Evolutionary conservation across 1,140 invertebrate genomes (phyloP).

Genomic region (Drosophila paulistorum): DNA sequence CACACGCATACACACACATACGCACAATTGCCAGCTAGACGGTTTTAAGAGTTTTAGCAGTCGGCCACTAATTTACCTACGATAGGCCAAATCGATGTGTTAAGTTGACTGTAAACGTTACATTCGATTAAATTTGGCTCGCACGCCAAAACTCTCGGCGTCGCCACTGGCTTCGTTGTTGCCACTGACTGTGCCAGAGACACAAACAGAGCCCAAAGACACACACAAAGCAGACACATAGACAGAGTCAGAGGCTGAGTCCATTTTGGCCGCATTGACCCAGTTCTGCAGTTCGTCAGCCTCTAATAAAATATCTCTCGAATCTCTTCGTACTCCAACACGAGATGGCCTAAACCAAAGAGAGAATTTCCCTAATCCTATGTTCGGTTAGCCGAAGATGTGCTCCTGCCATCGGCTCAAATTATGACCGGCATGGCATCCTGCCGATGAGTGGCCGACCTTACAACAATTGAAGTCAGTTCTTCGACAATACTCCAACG

Average conservation of each 20-base stretch:
- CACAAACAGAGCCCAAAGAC: background rate
- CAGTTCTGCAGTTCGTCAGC: conserved; percentile 34
- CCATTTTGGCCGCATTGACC: conserved; percentile 31
- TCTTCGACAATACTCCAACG: conserved; percentile 39
- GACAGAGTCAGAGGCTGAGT: background rate
- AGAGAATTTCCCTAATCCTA: conserved; percentile 29
- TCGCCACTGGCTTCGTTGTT: conserved; percentile 10
- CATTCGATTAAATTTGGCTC: conserved; percentile 66
- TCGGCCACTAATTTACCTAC: conserved; percentile 53
- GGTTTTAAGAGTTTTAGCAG: conserved; percentile 25
- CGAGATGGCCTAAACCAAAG: conserved; percentile 10
- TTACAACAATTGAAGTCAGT: conserved; percentile 33
- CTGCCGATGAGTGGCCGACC: background rate
- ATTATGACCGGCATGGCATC: background rate
- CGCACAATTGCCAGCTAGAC: conserved; percentile 18
- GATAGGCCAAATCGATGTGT: conserved; percentile 57
- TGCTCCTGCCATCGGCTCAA: background rate
- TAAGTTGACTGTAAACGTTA: conserved; percentile 70
- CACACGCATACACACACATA: background rate
- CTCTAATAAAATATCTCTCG: background rate
- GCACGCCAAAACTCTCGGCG: conserved; percentile 38
- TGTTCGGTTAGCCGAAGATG: background rate
- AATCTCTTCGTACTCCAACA: conserved; percentile 15
- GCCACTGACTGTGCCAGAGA: conserved; percentile 19
- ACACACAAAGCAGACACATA: background rate